Base-by-base conservation (phyloP, 2,113 vertebrate genomes). In the Engraulis encrasicolus region DNA sequence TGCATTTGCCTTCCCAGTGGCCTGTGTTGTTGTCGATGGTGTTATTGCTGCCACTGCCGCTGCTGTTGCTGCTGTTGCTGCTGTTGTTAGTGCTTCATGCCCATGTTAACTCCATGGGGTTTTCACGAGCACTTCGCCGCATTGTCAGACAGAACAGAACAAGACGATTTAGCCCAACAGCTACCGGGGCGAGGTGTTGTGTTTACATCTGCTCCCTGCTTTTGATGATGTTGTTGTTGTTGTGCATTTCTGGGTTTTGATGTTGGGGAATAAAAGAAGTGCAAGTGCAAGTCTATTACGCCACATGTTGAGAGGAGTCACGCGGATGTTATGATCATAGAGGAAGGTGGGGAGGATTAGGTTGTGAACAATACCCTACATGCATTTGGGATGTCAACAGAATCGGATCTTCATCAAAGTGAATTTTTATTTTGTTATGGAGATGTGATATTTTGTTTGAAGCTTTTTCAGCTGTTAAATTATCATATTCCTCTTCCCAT, bases 51-150 rank as follows among this genome's bases (percentile, higher is more conserved):
- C n/a, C n/a, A n/a, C n/a, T 45, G 40, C 9, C 9, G 40, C 9
- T 45, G 40, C 9, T 45, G 40, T 45, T 45, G 40, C 9, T 45
- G n/a, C n/a, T 45, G 40, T 45, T 45, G 40, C 9, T 45, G 40
- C 9, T 45, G 40, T 45, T 45, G 40, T 45, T 45, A 9, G 3
- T 66, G 23, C 58, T 23, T 66, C 23, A 12, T 23, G n/a, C 14
- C 58, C 58, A 66, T 66, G 58, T 66, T 7, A 31, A 74, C 66
- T 74, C 27, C 66, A 34, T 74, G 66, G n/a, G 66, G 27, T 74
- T 74, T 74, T 31, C 31, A 19, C 66, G 34, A 74, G 34, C 66
- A 74, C 17, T 34, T 15, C 34, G 66, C 27, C 12, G 31, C 34
- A 31, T 74, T 74, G 66, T 74, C 31, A 17, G n/a, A n/a, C n/a